A percentile compares a stretch with the other conserved stretches of the same genome.
Conservation (phyloP, 2,888 invertebrate species). For the Thymelicus lineola region DNA sequence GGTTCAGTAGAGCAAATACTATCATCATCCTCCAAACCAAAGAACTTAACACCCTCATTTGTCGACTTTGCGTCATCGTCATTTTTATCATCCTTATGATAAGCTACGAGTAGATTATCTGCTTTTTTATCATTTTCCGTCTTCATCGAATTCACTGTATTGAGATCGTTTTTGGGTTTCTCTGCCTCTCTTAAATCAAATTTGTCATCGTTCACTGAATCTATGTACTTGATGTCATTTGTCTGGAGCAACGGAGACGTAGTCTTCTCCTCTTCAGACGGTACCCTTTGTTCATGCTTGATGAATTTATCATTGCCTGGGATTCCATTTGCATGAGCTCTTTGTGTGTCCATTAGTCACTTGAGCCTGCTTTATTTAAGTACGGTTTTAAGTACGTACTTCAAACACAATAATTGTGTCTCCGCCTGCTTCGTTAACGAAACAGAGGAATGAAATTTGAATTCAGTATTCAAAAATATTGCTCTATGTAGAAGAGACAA, state of each 20-base stretch:
- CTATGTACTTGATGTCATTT: constrained; percentile 70
- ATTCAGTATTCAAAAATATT: constrained; percentile 61
- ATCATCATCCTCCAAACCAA: constrained; percentile 80
- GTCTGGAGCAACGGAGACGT: constrained; percentile 73
- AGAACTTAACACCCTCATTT: constrained; percentile 81
- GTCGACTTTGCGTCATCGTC: constrained; percentile 76
- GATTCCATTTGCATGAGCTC: constrained; percentile 75
- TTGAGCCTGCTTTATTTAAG: constrained; percentile 57
- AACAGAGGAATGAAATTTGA: constrained; percentile 65
- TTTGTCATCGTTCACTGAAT: constrained; percentile 64
- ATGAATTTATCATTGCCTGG: constrained; percentile 73
- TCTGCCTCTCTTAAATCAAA: constrained; percentile 56
- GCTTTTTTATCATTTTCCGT: constrained; percentile 60
- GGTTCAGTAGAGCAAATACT: constrained; percentile 76
- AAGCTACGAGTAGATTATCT: constrained; percentile 64
- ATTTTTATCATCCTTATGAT: constrained; percentile 59
- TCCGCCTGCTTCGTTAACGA: constrained; percentile 53
- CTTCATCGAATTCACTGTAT: constrained; percentile 71
- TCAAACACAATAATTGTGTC: constrained; percentile 43
- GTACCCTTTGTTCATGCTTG: constrained; percentile 72
- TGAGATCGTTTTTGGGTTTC: constrained; percentile 67
- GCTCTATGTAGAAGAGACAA: constrained; percentile 71
- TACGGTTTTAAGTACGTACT: constrained; percentile 58
- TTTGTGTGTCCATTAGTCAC: constrained; percentile 79
- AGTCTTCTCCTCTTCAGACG: constrained; percentile 81